A percentile compares a stretch with the other conserved stretches of the same genome.
phyloP scores from a whole-genome alignment of 2,888 invertebrate species.

The Branchinecta sandiegonensis region DNA sequence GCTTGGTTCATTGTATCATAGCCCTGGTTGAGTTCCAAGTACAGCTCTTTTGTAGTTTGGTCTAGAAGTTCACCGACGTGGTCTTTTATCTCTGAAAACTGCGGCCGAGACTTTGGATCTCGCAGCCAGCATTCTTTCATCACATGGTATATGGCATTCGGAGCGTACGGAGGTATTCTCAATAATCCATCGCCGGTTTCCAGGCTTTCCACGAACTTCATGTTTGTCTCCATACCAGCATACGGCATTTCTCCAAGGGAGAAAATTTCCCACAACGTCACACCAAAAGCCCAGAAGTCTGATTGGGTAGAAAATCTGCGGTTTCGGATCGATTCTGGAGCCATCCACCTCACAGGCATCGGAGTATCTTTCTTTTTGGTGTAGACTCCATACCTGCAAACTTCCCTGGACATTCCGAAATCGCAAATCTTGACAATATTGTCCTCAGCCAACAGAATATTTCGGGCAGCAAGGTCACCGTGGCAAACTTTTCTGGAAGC shows the following conservation, averaged over 20 bases:
- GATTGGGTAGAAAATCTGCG: conserved; percentile 83
- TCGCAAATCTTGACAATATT: conserved; percentile 92
- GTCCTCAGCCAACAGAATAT: conserved; percentile 71
- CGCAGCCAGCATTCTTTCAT: neutral
- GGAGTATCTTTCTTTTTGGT: conserved; percentile 71
- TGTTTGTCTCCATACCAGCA: conserved; percentile 59
- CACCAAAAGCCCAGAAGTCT: conserved; percentile 86
- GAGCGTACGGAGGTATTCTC: conserved; percentile 59
- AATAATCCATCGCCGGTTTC: conserved; percentile 76
- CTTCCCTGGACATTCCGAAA: conserved; percentile 82
- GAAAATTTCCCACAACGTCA: conserved; percentile 79
- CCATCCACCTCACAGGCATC: conserved; percentile 92
- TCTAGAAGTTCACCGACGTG: neutral
- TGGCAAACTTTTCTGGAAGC: conserved; percentile 73
- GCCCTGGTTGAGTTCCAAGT: neutral
- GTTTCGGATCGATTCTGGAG: conserved; percentile 80
- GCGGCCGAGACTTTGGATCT: neutral
- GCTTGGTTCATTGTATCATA: neutral
- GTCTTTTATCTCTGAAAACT: conserved; percentile 4
- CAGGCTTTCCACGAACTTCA: conserved; percentile 53
- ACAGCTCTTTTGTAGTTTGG: neutral
- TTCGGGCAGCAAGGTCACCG: conserved; percentile 78
- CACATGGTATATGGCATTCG: conserved; percentile 45
- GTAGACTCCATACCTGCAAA: conserved; percentile 73
- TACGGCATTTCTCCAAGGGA: conserved; percentile 72